Percentiles rank a stretch among this genome's conserved stretches.
phyloP scores from a whole-genome alignment of 1,140 invertebrate genomes.

The Halictus rubicundus region DNA sequence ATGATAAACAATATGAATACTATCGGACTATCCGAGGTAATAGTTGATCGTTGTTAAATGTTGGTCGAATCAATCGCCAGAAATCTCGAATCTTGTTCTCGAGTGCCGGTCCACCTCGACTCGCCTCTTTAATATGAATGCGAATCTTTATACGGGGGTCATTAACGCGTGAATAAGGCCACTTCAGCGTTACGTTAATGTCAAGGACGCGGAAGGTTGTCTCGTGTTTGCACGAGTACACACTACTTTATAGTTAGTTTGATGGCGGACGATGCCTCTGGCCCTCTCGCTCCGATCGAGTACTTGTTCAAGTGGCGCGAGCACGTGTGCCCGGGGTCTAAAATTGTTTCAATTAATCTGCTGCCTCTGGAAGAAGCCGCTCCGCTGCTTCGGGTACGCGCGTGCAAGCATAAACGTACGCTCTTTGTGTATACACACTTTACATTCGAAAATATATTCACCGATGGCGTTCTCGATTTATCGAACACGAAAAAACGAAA shows the following conservation, averaged over 20 bases:
- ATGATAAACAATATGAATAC: too few relatives aligned
- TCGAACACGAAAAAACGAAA: too few relatives aligned
- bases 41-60: background rate
- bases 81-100: too few relatives aligned
- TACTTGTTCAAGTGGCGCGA: slow-evolving; percentile 19
- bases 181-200: slow-evolving; percentile 48
- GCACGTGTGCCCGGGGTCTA: slow-evolving; percentile 7
- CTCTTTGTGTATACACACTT: too few relatives aligned
- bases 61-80: background rate
- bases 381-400: too few relatives aligned
- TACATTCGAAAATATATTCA: too few relatives aligned
- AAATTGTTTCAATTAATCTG: slow-evolving; percentile 46
- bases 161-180: slow-evolving; percentile 28
- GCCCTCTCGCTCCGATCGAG: slow-evolving; percentile 3
- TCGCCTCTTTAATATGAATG: slow-evolving; percentile 39
- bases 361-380: too few relatives aligned
- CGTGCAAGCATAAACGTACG: too few relatives aligned
- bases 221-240: background rate
- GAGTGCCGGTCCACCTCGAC: background rate
- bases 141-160: slow-evolving; percentile 20
- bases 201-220: slow-evolving; percentile 46
- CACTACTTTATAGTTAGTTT: background rate
- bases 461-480: too few relatives aligned
- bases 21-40: too few relatives aligned
- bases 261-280: slow-evolving; percentile 1